Evolutionary conservation across 2,113 vertebrate genomes (phyloP), one percentile per base, ranked within the genome.

Genomic region (Oostethus manadensis): DNA sequence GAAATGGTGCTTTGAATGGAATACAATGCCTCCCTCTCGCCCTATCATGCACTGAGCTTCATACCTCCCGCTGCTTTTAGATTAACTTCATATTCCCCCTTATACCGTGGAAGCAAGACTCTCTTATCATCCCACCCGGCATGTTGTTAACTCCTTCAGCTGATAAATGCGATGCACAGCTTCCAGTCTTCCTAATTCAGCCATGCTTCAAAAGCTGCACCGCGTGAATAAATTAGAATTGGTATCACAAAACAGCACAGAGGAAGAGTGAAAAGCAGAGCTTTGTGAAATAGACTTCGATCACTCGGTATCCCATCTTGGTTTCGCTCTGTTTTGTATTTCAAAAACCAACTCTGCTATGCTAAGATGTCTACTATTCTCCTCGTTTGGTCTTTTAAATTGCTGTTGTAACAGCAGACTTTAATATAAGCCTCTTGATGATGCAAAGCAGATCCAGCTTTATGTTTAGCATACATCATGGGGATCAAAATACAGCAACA

Each of bases 131-230:
- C 66, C 73, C 75, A 75, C 74, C 78, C 78, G 70, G 79, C 80
- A 78, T 70, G 71, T 66, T 29, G 51, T 79, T 83, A 77, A 76
- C 72, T 86, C 66, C 64, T 59, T 70, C 62, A 20, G 63, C 73
- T 78, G 80, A 83, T 80, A 77, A 85, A 85, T 76, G 73, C 66
- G 73, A 77, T 65, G 78, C 76, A 66, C 69, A 80, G 78, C 74
- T 78, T 81, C 78, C 64, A 69, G 73, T 71, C 73, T 65, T 64
- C 46, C 67, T 77, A 83, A 86, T 82, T 84, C 66, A 45, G 58
- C 65, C 58, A 56, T 53, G 58, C 72, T 63, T 64, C 74, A 66
- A 46, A 66, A 48, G 61, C 60, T 55, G 68, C 40, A 29, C 57
- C 48, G n/a, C 50, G 62, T 56, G 75, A 82, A 83, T 86, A 75